These are phyloP conservation scores for Anoplius nigerrimus DNA, from an alignment of 2,888 invertebrate genomes.

Conservation along the genomic window DNA sequence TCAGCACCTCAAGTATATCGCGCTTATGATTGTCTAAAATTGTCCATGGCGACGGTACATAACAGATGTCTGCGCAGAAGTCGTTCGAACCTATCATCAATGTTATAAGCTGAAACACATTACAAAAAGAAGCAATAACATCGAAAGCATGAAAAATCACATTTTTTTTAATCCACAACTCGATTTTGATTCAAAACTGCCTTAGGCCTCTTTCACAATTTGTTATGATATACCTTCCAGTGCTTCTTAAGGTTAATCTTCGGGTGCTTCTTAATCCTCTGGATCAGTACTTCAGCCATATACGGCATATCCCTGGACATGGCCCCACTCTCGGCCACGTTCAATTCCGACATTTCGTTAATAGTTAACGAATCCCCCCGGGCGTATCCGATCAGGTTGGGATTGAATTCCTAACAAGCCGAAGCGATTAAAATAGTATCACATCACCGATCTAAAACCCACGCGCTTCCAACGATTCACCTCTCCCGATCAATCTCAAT, in stretches of 20 bases:
- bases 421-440: too few relatives aligned
- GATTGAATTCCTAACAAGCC: constrained; percentile 78
- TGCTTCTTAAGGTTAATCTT: constrained; percentile 77
- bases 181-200: constrained; percentile 2
- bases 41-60: constrained; percentile 70
- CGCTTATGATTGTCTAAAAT: constrained; percentile 75
- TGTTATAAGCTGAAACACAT: constrained; percentile 76
- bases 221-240: constrained; percentile 78
- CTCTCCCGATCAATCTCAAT: too few relatives aligned
- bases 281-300: constrained; percentile 78
- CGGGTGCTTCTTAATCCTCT: constrained; percentile 77
- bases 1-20: constrained; percentile 76
- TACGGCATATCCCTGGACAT: constrained; percentile 78
- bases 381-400: constrained; percentile 80
- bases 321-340: constrained; percentile 79
- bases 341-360: constrained; percentile 76
- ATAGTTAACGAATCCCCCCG: constrained; percentile 75
- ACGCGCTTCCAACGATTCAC: too few relatives aligned
- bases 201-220: neutral
- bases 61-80: constrained; percentile 79
- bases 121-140: neutral
- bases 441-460: too few relatives aligned
- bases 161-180: too few relatives aligned
- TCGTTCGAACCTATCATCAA: constrained; percentile 80
- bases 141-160: neutral